Evolutionary conservation across 2,888 invertebrate genomes (phyloP).

Genomic region (Diloba caeruleocephala): DNA sequence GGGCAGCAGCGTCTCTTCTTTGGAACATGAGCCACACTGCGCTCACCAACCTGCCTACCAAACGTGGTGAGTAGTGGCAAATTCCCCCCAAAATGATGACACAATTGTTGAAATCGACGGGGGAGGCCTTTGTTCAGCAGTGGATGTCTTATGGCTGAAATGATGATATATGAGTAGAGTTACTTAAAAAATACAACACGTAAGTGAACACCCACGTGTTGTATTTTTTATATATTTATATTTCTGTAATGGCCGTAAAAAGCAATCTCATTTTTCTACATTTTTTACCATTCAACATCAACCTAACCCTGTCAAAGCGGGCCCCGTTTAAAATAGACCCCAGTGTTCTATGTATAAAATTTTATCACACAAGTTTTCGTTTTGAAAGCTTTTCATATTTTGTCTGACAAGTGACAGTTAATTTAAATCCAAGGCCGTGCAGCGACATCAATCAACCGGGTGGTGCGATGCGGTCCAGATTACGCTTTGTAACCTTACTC

Average conservation of each 20-base stretch:
- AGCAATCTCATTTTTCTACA: not conserved
- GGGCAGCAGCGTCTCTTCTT: too few species aligned
- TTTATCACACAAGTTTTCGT: conserved; percentile 48
- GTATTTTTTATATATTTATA: too few species aligned
- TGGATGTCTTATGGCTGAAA: too few species aligned
- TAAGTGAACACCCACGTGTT: too few species aligned
- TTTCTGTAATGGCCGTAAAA: conserved; percentile 2
- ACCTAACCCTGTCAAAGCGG: conserved; percentile 43
- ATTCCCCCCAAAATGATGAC: too few species aligned
- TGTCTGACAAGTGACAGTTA: conserved; percentile 62
- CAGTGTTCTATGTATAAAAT: conserved; percentile 44
- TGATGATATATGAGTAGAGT: too few species aligned
- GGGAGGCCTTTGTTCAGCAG: too few species aligned
- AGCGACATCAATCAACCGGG: conserved; percentile 63
- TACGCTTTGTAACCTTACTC: conserved; percentile 46
- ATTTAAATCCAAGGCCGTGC: conserved; percentile 60
- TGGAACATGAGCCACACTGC: too few species aligned
- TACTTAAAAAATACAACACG: too few species aligned
- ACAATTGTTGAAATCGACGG: too few species aligned
- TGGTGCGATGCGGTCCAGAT: conserved; percentile 54
- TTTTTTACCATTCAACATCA: conserved; percentile 27
- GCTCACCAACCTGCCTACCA: too few species aligned
- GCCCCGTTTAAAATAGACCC: conserved; percentile 40
- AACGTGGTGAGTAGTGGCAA: too few species aligned
- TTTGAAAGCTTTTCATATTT: conserved; percentile 55